These are phyloP conservation scores for Cantharis nigra DNA, from an alignment of 2,888 invertebrate genomes.

Conservation along the genomic window DNA sequence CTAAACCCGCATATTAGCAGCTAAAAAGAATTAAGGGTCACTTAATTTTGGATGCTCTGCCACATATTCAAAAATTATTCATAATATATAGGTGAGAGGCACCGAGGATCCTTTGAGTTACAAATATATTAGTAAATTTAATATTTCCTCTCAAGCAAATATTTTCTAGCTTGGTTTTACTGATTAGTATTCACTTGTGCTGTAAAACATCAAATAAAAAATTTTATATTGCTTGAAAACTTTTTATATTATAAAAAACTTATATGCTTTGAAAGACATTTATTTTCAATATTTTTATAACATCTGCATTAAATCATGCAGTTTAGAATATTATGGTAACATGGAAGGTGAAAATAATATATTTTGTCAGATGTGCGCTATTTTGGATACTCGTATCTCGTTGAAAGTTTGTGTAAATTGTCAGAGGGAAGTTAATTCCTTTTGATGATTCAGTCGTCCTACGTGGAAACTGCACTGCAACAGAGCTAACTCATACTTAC, in stretches of 20 bases:
- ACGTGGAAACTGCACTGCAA: constrained; percentile 11
- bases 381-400: background rate
- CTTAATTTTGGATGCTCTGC: no score
- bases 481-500: constrained; percentile 6
- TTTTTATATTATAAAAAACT: background rate
- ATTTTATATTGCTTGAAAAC: background rate
- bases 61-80: no score
- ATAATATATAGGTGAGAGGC: no score
- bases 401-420: constrained; percentile 19
- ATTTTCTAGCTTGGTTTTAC: background rate
- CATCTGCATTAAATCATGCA: background rate
- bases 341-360: background rate
- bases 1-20: no score
- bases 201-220: background rate
- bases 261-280: background rate
- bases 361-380: background rate
- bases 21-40: no score
- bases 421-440: constrained; percentile 12
- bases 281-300: background rate
- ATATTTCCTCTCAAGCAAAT: background rate
- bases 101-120: background rate
- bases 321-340: background rate
- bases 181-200: background rate
- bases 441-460: constrained; percentile 13
- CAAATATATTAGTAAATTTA: background rate